A percentile compares a stretch with the other conserved stretches of the same genome.
These are phyloP conservation scores for Melanocharis versteri DNA, from an alignment of 2,113 vertebrate species.

Conservation along the genomic window DNA sequence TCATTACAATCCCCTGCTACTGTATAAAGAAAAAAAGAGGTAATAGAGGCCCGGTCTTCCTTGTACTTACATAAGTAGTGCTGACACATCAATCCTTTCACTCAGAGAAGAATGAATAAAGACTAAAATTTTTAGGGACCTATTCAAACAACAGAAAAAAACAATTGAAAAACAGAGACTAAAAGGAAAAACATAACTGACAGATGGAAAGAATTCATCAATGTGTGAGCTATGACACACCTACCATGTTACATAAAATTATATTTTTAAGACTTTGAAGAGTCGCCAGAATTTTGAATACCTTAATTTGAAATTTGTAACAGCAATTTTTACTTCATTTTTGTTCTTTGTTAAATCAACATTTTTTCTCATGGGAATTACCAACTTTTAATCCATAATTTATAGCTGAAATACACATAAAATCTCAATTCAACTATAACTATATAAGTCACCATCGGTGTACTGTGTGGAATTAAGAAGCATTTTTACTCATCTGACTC, in stretches of 20 bases:
- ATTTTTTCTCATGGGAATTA: not conserved
- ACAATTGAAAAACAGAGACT: not conserved
- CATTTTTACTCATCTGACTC: not conserved
- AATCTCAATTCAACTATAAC: not conserved
- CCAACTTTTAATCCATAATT: not conserved
- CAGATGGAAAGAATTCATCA: not conserved
- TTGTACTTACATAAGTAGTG: not conserved
- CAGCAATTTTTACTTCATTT: not conserved
- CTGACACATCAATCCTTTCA: not conserved
- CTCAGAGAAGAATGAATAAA: not conserved
- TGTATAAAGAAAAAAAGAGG: not conserved
- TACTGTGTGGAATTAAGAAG: not conserved
- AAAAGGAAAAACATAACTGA: not conserved
- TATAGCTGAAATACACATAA: not conserved
- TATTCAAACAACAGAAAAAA: not conserved
- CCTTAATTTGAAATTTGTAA: not conserved
- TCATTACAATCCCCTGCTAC: not conserved
- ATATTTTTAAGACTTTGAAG: not conserved
- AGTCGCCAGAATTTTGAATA: not conserved
- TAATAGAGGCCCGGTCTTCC: not conserved
- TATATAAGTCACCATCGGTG: not conserved
- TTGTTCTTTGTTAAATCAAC: not conserved
- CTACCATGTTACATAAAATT: not conserved
- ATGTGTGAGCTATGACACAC: not conserved
- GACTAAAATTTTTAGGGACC: not conserved